Base-by-base conservation (phyloP, 2,797 vertebrate genomes). In the Cetoscarus ocellatus region DNA sequence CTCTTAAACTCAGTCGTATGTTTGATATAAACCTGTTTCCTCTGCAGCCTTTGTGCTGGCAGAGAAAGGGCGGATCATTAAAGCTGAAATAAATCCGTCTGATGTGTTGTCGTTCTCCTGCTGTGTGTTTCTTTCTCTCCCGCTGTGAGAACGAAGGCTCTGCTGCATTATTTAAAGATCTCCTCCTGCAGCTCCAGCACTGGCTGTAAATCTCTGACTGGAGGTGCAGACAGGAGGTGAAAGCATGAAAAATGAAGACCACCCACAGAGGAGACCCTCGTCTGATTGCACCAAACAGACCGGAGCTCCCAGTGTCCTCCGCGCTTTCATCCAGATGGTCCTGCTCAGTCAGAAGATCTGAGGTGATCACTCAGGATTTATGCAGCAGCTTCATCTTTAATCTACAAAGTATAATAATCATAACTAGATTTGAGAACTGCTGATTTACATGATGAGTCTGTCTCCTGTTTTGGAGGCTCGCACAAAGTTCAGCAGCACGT, bases 161-260 rank as follows among this genome's bases (percentile, higher is more conserved):
- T 64, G 49, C 56, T 82, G 69, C 76, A 82, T 79, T 85, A 82
- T 82, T 85, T 65, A 85, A 68, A 65, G 65, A 52, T 36, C 66
- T 10, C 3, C 5, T 15, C 43, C 45, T 17, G 18, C 18, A 48
- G 14, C 15, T 45, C 8, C 10, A 7, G 27, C 43, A 15, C 43
- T 4, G 11, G 12, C 42, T 12, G 42, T 43, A 43, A 43, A 43
- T 43, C 43, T 44, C 43, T 14, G 43, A 44, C 43, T 13, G 43
- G 43, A 44, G 42, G 10, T 13, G 42, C 45, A 47, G 14, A 47
- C 8, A 47, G n/a, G 17, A 48, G 47, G 15, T 48, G 15, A 14
- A 15, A 45, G 35, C 43, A 27, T 15, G 3, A 53, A 44, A 51
- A 19, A 7, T 36, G 27, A 18, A 43, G 70, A 40, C 71, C 71